Evolutionary conservation across 92 coral and sea anemone genomes (phyloP), one percentile per base, ranked within the genome.

Genomic region (Zoanthus solanderi): DNA sequence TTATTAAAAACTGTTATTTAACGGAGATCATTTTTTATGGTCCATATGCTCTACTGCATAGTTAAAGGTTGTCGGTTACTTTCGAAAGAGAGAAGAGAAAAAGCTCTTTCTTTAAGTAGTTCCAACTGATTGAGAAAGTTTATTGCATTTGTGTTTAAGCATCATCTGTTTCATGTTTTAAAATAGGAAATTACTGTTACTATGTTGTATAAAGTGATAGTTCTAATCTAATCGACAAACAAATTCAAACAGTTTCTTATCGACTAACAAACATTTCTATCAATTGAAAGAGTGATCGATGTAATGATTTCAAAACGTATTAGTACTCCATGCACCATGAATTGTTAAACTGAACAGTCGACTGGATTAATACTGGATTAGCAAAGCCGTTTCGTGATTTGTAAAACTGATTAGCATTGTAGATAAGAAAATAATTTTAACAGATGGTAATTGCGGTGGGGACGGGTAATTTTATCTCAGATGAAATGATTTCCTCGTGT

Each of bases 361-460:
- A 81, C 85, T 65, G 85, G 85, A 67, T 81, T 65, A 81, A 44
- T 11, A 65, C 63, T 81, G 85, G 85, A 81, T 81, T 81, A 81
- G 76, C 75, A 29, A 29, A 45, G 58, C 65, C 30, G 29, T 81
- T 81, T 81, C 85, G 85, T 81, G 85, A 81, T 81, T 23, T 37
- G 76, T 44, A 81, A 65, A 67, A 34, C 44, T 81, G 85, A 81
- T 81, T 81, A 81, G 50, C 85, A 81, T 29, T 45, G 15, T 1
- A 17, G 85, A 81, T 81, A 81, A 66, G 75, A 81, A 66, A 66
- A 81, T 75, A 66, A 66, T 60, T 81, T 81, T 65, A 18, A 81
- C 85, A 81, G 85, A 81, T 81, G 85, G 61, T 66, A 67, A 81
- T 65, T 81, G 85, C 45, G 74, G 63, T 81, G 46, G 75, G 75